Evolutionary conservation across 2,113 vertebrate genomes (phyloP).

Genomic region (Chloropsis cyanopogon): DNA sequence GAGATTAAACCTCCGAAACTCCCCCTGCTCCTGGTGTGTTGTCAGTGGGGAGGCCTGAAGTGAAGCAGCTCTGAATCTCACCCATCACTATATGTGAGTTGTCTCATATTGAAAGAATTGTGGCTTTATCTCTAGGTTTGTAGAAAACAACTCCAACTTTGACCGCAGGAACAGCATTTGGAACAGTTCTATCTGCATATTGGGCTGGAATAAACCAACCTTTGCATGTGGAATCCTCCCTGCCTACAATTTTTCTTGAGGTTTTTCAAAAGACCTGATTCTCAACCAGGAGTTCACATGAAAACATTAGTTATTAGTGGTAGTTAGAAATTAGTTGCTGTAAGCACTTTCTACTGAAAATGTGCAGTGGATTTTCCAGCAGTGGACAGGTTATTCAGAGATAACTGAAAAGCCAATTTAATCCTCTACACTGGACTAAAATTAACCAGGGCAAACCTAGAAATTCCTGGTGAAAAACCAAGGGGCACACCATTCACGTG

Average conservation of each 20-base stretch:
- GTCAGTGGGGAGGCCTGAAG: background rate
- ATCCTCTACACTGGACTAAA: background rate
- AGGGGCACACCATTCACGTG: accelerated
- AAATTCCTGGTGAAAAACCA: background rate
- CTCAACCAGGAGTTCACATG: background rate
- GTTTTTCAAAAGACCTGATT: background rate
- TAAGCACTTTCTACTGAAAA: background rate
- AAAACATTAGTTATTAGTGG: background rate
- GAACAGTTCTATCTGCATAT: background rate
- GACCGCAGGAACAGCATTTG: background rate
- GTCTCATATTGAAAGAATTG: background rate
- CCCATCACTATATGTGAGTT: background rate
- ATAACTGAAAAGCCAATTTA: background rate
- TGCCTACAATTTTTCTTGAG: background rate
- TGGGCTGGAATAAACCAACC: background rate
- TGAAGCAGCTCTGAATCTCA: background rate
- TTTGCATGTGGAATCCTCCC: background rate
- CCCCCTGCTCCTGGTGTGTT: background rate
- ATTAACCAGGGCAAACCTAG: background rate
- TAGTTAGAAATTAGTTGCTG: background rate
- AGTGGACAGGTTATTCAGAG: background rate
- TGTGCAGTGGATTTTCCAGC: background rate
- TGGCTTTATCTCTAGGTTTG: background rate
- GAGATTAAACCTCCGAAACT: background rate
- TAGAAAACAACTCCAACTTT: background rate